phyloP scores from a whole-genome alignment of 1,140 invertebrate genomes.

The Gonioctena quinquepunctata region DNA sequence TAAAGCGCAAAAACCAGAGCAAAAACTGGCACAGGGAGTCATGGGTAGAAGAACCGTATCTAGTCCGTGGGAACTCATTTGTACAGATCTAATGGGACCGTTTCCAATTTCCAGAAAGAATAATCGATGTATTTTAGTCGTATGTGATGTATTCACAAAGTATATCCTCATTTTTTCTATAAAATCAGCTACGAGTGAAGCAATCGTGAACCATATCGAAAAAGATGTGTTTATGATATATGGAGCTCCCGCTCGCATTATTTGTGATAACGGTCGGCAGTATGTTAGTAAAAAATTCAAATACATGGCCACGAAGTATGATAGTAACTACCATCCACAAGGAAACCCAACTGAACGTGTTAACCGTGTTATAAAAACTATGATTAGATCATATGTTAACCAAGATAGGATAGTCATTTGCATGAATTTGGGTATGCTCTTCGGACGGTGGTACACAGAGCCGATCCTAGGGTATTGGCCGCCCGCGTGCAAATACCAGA shows the following conservation, averaged over 20 bases:
- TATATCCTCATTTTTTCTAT: conserved; percentile 24
- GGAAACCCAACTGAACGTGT: conserved; percentile 23
- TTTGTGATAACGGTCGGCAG: conserved; percentile 18
- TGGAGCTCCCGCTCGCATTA: conserved; percentile 21
- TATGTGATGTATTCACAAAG: conserved; percentile 28
- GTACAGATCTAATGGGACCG: conserved; percentile 15
- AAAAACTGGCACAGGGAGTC: not conserved
- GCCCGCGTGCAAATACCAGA: no score
- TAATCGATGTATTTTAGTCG: conserved; percentile 19
- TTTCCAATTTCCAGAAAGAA: conserved; percentile 28
- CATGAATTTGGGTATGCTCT: conserved; percentile 17
- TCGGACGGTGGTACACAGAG: conserved; percentile 22
- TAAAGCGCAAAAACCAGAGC: not conserved
- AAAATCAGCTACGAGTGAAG: conserved; percentile 1
- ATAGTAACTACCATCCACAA: conserved; percentile 24
- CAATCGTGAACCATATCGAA: conserved; percentile 24
- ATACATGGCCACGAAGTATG: conserved; percentile 2
- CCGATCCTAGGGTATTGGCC: no score
- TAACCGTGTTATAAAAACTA: conserved; percentile 25
- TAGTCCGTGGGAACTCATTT: conserved; percentile 29
- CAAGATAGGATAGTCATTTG: conserved; percentile 22
- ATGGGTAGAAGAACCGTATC: conserved; percentile 26
- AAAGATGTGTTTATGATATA: conserved; percentile 29
- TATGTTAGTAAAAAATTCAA: conserved; percentile 11
- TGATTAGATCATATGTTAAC: conserved; percentile 21